A percentile compares a stretch with the other conserved stretches of the same genome.
These are phyloP conservation scores for Eulimnadia texana DNA, from an alignment of 1,140 invertebrate species.

Conservation along the genomic window DNA sequence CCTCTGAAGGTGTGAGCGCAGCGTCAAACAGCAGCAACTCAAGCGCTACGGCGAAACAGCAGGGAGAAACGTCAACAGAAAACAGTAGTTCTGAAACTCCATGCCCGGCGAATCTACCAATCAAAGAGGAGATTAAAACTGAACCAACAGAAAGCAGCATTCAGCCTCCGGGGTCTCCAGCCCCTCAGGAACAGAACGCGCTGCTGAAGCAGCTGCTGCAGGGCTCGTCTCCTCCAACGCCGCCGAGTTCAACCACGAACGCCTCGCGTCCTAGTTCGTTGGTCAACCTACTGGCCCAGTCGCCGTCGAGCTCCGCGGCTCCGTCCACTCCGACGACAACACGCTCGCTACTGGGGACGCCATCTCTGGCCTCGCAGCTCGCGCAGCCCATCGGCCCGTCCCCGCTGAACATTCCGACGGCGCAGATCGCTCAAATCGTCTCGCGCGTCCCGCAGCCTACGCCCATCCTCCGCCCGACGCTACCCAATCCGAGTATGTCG, in stretches of 20 bases:
- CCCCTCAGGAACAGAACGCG: conserved; percentile 49
- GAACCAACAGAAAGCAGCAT: no score
- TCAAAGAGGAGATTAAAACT: no score
- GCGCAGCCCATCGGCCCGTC: conserved; percentile 49
- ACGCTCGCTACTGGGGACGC: conserved; percentile 25
- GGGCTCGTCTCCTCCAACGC: conserved; percentile 33
- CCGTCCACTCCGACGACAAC: neutral
- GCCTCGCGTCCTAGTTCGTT: neutral
- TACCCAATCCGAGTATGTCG: neutral
- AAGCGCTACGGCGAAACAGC: no score
- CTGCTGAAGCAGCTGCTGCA: conserved; percentile 76
- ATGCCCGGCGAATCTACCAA: no score
- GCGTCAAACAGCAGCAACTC: no score
- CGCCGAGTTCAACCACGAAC: conserved; percentile 29
- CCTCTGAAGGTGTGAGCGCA: neutral
- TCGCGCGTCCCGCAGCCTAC: conserved; percentile 30
- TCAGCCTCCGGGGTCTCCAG: neutral
- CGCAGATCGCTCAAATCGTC: conserved; percentile 21
- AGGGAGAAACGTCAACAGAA: no score
- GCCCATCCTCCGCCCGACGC: conserved; percentile 14
- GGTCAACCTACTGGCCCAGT: conserved; percentile 1
- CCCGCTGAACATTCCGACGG: conserved; percentile 33
- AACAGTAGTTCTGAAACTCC: no score
- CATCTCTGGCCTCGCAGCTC: conserved; percentile 54
- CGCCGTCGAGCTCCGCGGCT: neutral